These are phyloP conservation scores for Dromaius novaehollandiae DNA, from an alignment of 2,113 vertebrate species.

Conservation along the genomic window DNA sequence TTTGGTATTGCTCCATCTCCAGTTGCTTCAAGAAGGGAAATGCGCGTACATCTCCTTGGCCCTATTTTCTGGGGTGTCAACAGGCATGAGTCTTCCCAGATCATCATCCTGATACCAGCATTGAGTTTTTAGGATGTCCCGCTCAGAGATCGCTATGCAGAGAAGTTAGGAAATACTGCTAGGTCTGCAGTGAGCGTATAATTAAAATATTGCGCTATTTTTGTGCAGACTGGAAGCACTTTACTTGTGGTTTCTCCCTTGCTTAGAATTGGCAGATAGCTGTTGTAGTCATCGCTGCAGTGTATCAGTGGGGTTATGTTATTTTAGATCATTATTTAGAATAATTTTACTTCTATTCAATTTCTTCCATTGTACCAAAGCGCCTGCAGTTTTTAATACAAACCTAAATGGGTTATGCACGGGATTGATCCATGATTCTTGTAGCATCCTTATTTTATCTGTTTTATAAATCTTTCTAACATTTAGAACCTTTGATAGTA, in stretches of 20 bases:
- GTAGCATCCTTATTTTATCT: not conserved
- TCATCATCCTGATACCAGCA: fast-evolving
- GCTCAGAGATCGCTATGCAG: fast-evolving
- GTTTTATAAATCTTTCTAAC: not conserved
- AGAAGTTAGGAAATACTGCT: not conserved
- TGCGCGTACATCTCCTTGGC: not conserved
- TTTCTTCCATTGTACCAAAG: not conserved
- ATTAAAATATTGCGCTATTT: not conserved
- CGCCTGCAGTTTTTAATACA: not conserved
- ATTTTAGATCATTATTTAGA: not conserved
- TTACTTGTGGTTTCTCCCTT: not conserved
- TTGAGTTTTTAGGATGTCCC: not conserved
- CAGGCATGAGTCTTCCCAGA: not conserved
- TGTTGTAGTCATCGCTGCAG: not conserved
- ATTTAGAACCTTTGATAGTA: not conserved
- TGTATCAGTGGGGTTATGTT: not conserved
- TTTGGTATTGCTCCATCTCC: not conserved
- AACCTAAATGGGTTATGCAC: not conserved
- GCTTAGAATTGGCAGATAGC: not conserved
- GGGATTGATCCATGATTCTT: not conserved
- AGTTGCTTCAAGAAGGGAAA: not conserved
- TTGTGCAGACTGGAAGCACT: not conserved
- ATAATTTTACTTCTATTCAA: not conserved
- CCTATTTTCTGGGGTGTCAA: not conserved
- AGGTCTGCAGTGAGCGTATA: not conserved